Evolutionary conservation across 2,113 vertebrate species (phyloP).

Genomic region (Gopherus flavomarginatus): DNA sequence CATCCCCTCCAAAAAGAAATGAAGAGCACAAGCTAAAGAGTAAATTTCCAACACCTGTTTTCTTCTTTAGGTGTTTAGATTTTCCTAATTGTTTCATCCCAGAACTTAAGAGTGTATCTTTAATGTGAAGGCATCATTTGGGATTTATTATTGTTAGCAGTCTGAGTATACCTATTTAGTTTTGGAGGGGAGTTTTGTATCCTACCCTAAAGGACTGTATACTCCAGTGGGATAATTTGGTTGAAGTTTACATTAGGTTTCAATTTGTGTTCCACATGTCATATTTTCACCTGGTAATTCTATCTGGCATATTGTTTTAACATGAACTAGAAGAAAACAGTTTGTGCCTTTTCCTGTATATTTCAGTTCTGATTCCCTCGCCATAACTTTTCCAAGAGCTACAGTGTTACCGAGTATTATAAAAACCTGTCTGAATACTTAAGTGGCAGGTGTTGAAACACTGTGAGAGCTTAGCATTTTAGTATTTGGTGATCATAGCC

Average conservation of each 20-base stretch:
- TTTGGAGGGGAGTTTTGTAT: not conserved
- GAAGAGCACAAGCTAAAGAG: not conserved
- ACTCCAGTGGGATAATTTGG: slow-evolving; percentile 35
- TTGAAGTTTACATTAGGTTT: slow-evolving; percentile 56
- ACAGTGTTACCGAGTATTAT: not conserved
- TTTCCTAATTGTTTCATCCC: not conserved
- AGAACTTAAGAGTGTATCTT: not conserved
- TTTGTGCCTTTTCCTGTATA: not conserved
- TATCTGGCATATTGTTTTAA: slow-evolving; percentile 50
- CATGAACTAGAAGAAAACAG: slow-evolving; percentile 23
- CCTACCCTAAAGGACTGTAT: not conserved
- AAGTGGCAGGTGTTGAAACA: not conserved
- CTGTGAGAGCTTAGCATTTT: not conserved
- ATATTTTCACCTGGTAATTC: slow-evolving; percentile 46
- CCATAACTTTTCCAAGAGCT: not conserved
- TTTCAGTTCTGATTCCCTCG: slow-evolving; percentile 38
- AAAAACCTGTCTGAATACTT: not conserved
- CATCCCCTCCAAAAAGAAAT: not conserved
- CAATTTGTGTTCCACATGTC: slow-evolving; percentile 31
- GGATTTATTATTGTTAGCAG: slow-evolving; percentile 3
- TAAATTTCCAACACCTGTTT: not conserved
- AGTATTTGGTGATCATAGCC: not conserved
- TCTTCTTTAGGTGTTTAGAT: not conserved
- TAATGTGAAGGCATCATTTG: slow-evolving; percentile 38
- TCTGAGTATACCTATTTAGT: slow-evolving; percentile 5